Evolutionary conservation across 2,797 vertebrate species (phyloP).

Genomic region (Morelia viridis): DNA sequence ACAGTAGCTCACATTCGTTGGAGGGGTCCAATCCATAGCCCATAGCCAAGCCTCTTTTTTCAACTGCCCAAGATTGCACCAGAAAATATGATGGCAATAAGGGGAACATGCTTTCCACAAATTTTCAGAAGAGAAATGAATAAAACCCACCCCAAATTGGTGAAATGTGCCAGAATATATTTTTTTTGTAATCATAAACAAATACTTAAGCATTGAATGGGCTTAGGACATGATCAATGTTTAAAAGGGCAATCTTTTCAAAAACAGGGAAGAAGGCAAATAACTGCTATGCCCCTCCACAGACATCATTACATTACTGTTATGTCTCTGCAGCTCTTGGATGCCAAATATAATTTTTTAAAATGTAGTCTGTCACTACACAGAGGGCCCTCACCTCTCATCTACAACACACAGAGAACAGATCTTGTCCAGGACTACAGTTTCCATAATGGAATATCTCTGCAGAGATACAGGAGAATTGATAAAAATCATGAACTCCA

Average conservation of each 20-base stretch:
- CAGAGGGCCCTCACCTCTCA: not conserved
- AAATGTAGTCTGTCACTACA: not conserved
- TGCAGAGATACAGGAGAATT: not conserved
- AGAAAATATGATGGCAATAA: not conserved
- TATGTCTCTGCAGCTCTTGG: not conserved
- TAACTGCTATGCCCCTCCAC: not conserved
- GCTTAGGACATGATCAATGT: not conserved
- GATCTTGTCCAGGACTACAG: not conserved
- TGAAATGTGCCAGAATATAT: not conserved
- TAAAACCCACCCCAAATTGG: not conserved
- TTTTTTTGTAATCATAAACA: not conserved
- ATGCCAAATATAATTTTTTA: not conserved
- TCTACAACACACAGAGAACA: not conserved
- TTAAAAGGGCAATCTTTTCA: not conserved
- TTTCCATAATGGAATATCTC: not conserved
- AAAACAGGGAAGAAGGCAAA: not conserved
- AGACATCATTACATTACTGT: not conserved
- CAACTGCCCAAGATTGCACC: not conserved
- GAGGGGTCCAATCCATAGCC: not conserved
- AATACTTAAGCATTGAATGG: not conserved
- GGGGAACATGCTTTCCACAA: not conserved
- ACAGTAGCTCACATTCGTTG: not conserved
- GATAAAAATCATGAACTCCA: not conserved
- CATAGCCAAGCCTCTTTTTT: not conserved
- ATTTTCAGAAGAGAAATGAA: not conserved